Percentiles rank a stretch among this genome's conserved stretches.
Evolutionary conservation across 2,797 vertebrate species (phyloP).

Genomic region (Sciurus carolinensis): DNA sequence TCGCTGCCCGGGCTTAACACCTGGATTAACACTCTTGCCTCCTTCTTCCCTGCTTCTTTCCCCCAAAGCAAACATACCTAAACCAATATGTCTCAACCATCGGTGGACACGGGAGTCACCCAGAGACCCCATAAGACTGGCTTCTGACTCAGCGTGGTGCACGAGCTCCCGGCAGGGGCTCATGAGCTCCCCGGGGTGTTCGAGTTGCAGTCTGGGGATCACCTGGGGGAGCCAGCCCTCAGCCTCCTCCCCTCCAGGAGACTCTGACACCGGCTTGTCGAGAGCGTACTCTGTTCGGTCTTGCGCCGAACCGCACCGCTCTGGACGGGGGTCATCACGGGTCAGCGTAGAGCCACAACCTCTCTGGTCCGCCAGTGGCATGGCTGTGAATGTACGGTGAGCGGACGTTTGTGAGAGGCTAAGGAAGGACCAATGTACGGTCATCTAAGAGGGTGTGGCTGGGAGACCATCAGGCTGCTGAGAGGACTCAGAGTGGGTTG

Average conservation of each 20-base stretch:
- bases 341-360: not conserved
- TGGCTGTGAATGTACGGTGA: too few species aligned
- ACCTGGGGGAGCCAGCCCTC: not conserved
- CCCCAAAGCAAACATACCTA: not conserved
- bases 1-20: not conserved
- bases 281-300: accelerated
- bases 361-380: not conserved
- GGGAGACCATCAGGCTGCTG: not conserved
- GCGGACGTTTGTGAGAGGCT: accelerated
- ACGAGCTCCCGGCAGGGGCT: too few species aligned
- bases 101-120: accelerated
- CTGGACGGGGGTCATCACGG: not conserved
- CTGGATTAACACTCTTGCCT: too few species aligned
- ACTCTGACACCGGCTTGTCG: not conserved
- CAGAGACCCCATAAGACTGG: not conserved
- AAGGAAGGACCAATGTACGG: not conserved
- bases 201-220: accelerated
- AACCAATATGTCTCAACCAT: not conserved
- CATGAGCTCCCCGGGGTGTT: not conserved
- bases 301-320: accelerated
- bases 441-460: accelerated
- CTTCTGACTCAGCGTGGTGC: not conserved
- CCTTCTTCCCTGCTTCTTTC: not conserved
- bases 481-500: not conserved
- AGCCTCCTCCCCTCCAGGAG: too few species aligned